Conservation (phyloP, 2,113 vertebrate genomes). For the Ageneiosus marmoratus region DNA sequence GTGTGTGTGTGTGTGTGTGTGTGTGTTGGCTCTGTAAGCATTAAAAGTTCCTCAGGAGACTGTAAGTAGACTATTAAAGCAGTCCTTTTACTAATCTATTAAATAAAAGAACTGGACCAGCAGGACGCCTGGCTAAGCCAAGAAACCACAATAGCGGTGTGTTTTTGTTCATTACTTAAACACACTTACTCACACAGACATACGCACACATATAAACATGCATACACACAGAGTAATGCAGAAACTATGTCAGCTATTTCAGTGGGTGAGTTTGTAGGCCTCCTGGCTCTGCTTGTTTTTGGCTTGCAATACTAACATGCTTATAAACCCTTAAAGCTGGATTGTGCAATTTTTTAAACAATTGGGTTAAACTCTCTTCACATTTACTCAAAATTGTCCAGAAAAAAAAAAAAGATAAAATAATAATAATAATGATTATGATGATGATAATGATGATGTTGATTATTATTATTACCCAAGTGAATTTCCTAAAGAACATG, state of each 20-base stretch:
- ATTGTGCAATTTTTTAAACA: not conserved
- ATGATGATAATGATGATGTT: not conserved
- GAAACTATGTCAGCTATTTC: conserved; percentile 51
- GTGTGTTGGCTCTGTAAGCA: not conserved
- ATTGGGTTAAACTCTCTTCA: not conserved
- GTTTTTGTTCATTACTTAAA: conserved; percentile 20
- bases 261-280: conserved; percentile 39
- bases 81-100: conserved; percentile 24
- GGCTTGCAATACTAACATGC: conserved; percentile 19
- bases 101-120: conserved; percentile 24
- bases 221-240: conserved; percentile 35
- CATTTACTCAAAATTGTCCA: not conserved
- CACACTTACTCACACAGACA: not conserved
- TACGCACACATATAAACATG: conserved; percentile 28
- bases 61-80: conserved; percentile 23
- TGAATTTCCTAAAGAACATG: too few relatives aligned
- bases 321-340: conserved; percentile 26
- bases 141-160: not conserved
- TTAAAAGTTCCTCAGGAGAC: not conserved
- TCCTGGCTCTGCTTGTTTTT: conserved; percentile 35
- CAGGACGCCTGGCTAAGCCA: not conserved
- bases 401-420: not conserved
- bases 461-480: too few relatives aligned
- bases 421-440: not conserved
- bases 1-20: conserved; percentile 14